Evolutionary conservation across 2,113 vertebrate genomes (phyloP).

Genomic region (Tympanuchus pallidicinctus): DNA sequence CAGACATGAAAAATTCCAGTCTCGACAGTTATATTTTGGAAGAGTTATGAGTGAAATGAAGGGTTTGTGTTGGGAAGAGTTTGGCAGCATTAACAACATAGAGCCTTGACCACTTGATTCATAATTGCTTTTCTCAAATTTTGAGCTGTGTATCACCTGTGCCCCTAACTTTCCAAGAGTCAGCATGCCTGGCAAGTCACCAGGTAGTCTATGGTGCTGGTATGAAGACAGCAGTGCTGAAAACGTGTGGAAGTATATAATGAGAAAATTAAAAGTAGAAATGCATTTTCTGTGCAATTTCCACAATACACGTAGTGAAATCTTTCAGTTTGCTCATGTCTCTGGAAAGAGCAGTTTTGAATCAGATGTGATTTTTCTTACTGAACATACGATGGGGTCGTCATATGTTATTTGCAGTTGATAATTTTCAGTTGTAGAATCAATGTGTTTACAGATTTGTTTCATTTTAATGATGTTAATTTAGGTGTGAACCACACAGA

Average conservation of each 20-base stretch:
- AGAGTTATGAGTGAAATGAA: slow-evolving; percentile 51
- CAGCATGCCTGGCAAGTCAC: neutral
- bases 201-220: neutral
- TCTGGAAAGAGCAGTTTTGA: neutral
- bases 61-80: slow-evolving; percentile 32
- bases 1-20: slow-evolving; percentile 36
- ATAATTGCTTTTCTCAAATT: neutral
- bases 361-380: neutral
- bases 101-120: neutral
- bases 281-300: neutral
- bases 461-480: neutral
- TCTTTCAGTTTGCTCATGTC: neutral
- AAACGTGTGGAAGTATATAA: neutral
- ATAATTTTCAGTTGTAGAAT: neutral
- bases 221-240: neutral
- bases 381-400: neutral
- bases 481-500: neutral
- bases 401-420: neutral
- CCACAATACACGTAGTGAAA: neutral
- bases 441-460: neutral
- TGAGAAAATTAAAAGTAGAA: neutral
- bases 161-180: neutral
- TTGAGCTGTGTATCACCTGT: neutral
- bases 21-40: slow-evolving; percentile 46
- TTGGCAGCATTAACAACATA: slow-evolving; percentile 29